Evolutionary conservation across 2,888 invertebrate genomes (phyloP), one percentile per base, ranked within the genome.

Genomic region (Amorpha juglandis): DNA sequence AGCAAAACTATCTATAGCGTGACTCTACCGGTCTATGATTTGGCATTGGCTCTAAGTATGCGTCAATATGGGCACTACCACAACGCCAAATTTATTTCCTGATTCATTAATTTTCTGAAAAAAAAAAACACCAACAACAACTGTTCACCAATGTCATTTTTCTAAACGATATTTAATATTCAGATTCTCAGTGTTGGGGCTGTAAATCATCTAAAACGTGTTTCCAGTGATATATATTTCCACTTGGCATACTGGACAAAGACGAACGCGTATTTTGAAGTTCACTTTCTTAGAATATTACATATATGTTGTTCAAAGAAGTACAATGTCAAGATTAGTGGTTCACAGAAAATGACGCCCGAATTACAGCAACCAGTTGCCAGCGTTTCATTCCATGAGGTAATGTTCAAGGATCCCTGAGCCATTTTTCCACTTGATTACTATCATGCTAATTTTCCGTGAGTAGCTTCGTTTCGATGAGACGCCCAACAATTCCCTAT

Each of bases 251-350:
- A 33, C 12, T 11, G 16, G 33, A 64, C 64, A 64, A 64, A 64
- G 53, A 53, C 38, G 52, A 21, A 63, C 48, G 45, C 16, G 50
- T 33, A 19, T 53, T 33, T 16, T 64, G 53, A 52, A 42, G 47
- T 45, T 47, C 53, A 27, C 33, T 35, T 45, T 53, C 53, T 19
- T 33, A 48, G 45, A 64, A 50, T 53, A 19, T 64, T 64, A 64
- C 64, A 48, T 64, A 33, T 58, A 58, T 47, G 19, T 53, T 47
- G 33, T 58, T 64, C 64, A 45, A 62, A 62, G 62, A 62, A 47
- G 42, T 45, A 27, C 14, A 47, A 62, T 38, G 14, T 42, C 12
- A 47, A 21, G 16, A 14, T 45, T 21, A 27, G 27, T 8, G 47
- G 45, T 62, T 62, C 62, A 62, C 7, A 58, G 33, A 55, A 55